Conservation (phyloP, 1,140 invertebrate species). For the Lepidurus couesii region DNA sequence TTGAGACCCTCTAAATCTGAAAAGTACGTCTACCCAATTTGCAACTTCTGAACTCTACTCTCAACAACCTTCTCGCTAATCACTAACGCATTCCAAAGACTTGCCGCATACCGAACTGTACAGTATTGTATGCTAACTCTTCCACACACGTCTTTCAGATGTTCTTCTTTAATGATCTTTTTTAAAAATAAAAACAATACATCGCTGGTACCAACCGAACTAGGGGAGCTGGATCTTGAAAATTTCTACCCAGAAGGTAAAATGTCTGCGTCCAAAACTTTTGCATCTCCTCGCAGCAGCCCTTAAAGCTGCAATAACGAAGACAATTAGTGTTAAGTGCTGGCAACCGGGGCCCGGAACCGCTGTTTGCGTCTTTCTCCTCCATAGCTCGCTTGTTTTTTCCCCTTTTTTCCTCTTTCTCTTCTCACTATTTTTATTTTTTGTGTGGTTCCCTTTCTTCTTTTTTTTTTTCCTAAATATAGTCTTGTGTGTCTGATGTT, state of each 20-base stretch:
- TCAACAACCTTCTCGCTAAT: too few relatives aligned
- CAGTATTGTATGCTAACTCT: too few relatives aligned
- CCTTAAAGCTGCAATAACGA: conserved; percentile 15
- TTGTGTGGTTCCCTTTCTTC: not conserved
- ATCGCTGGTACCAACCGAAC: too few relatives aligned
- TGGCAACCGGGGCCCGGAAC: not conserved
- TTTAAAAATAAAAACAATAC: too few relatives aligned
- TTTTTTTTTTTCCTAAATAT: not conserved
- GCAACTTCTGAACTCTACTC: too few relatives aligned
- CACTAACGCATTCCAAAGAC: too few relatives aligned
- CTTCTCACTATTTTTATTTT: not conserved
- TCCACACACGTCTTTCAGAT: too few relatives aligned
- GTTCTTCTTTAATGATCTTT: too few relatives aligned
- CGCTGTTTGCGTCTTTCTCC: not conserved
- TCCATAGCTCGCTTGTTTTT: not conserved
- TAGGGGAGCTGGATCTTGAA: too few relatives aligned
- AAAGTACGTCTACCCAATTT: too few relatives aligned
- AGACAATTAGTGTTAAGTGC: conserved; percentile 15
- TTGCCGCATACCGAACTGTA: too few relatives aligned
- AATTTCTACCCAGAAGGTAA: not conserved
- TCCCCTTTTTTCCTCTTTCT: not conserved
- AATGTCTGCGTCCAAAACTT: not conserved
- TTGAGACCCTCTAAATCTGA: too few relatives aligned
- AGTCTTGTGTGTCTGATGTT: conserved; percentile 16
- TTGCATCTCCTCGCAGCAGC: not conserved